Percentiles rank a stretch among this genome's conserved stretches.
Conservation (phyloP, 2,888 invertebrate genomes). For the Coelogynopora nodosa region DNA sequence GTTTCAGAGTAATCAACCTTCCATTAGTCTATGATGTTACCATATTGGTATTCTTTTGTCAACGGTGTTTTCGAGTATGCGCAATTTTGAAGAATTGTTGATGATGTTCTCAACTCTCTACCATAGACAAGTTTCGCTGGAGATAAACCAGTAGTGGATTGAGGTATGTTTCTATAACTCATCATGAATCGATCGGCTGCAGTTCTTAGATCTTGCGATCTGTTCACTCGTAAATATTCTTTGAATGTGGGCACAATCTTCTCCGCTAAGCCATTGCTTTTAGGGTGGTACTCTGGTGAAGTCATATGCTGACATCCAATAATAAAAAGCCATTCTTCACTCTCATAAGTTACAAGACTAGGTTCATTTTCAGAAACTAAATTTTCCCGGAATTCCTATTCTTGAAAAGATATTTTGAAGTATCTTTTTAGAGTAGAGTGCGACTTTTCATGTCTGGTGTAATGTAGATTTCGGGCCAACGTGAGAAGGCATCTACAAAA, state of each 20-base stretch:
- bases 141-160: neutral
- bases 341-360: neutral
- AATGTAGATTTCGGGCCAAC: slow-evolving; percentile 33
- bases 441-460: neutral
- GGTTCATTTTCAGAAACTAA: neutral
- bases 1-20: neutral
- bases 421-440: neutral
- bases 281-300: slow-evolving; percentile 24
- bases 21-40: neutral
- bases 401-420: neutral
- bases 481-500: slow-evolving; percentile 22
- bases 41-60: slow-evolving; percentile 15
- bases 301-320: slow-evolving; percentile 36
- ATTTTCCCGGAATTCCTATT: neutral
- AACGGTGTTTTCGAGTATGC: neutral
- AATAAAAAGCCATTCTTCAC: slow-evolving; percentile 7
- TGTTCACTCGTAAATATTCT: slow-evolving; percentile 24
- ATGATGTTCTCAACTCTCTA: neutral
- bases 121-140: neutral
- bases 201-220: neutral
- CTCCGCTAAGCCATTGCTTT: slow-evolving; percentile 22
- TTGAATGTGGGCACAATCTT: slow-evolving; percentile 25
- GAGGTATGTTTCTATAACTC: slow-evolving; percentile 25
- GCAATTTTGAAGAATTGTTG: slow-evolving; percentile 32
- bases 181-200: neutral